Percentiles rank a stretch among this genome's conserved stretches.
Conservation (phyloP, 2,797 vertebrate genomes). For the Eulemur albifrons region DNA sequence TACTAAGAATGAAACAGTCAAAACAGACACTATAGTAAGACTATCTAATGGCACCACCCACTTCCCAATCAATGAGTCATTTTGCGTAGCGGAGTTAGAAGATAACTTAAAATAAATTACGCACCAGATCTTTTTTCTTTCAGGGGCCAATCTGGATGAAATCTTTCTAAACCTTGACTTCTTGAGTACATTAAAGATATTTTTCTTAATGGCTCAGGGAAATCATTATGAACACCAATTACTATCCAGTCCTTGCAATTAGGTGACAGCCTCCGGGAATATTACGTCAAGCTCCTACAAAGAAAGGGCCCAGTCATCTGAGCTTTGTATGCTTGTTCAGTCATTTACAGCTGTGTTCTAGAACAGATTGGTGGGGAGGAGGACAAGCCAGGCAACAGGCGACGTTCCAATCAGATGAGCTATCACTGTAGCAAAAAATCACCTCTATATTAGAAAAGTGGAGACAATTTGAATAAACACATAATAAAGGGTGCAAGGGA, state of each 20-base stretch:
- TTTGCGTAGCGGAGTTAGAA: not conserved
- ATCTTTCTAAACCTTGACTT: conserved; percentile 23
- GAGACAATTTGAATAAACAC: not conserved
- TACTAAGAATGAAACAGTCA: not conserved
- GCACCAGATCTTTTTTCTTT: not conserved
- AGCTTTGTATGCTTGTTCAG: not conserved
- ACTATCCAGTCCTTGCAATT: conserved; percentile 32
- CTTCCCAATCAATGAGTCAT: not conserved
- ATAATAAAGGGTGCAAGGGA: not conserved
- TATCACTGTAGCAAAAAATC: not conserved
- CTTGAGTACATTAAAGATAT: conserved; percentile 31
- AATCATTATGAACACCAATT: conserved; percentile 40
- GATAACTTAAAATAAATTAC: not conserved
- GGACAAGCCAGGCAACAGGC: not conserved
- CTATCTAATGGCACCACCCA: not conserved
- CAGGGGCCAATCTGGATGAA: not conserved
- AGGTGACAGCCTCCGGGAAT: not conserved
- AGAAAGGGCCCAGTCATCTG: conserved; percentile 13
- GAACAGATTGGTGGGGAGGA: rapidly evolving
- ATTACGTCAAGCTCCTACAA: not conserved
- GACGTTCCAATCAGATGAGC: not conserved
- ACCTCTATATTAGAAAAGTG: not conserved
- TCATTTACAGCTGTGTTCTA: not conserved
- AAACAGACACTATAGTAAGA: not conserved
- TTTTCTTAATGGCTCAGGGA: conserved; percentile 37